Evolutionary conservation across 2,113 vertebrate species (phyloP), one percentile per base, ranked within the genome.

Genomic region (Ciconia boyciana): DNA sequence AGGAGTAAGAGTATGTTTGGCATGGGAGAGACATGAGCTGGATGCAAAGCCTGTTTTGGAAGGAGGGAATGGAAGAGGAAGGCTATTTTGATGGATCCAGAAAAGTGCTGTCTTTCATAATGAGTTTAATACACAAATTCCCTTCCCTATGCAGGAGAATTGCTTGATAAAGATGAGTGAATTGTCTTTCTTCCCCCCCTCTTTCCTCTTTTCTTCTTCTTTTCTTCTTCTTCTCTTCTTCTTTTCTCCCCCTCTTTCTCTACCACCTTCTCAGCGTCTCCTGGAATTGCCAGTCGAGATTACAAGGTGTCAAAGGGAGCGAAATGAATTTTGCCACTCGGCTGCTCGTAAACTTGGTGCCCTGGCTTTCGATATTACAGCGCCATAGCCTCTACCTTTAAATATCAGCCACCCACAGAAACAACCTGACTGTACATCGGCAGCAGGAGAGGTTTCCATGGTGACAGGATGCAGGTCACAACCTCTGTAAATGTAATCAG

Each of bases 401-500:
- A 98, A 98, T 97, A 97, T 96, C 97, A 97, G 84, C 97, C 97
- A 86, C 97, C 97, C 87, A 95, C 96, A 83, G 95, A 96, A 98
- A 96, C 93, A 95, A 97, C 97, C 95, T 92, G 94, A 51, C 94
- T 72, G 94, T 64, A 96, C 94, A 94, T 90, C 97, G 78, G 97
- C 97, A 98, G 97, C 96, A 76, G 81, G 94, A 97, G 95, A 92
- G 97, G 98, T 98, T 98, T 98, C 98, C 98, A 98, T 98, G 98
- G 98, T 95, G 96, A 98, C 97, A 96, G 97, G 97, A 98, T 90
- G 91, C 97, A 97, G 98, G 98, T 98, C 97, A 61, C 82, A 98
- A 98, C 98, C 98, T 96, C 98, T 97, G 97, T 96, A 98, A 98
- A 98, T 98, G 98, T 97, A 98, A 98, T 98, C 97, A 98, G 98